Conservation (phyloP, 1,140 invertebrate species). For the Archivesica marissinica region DNA sequence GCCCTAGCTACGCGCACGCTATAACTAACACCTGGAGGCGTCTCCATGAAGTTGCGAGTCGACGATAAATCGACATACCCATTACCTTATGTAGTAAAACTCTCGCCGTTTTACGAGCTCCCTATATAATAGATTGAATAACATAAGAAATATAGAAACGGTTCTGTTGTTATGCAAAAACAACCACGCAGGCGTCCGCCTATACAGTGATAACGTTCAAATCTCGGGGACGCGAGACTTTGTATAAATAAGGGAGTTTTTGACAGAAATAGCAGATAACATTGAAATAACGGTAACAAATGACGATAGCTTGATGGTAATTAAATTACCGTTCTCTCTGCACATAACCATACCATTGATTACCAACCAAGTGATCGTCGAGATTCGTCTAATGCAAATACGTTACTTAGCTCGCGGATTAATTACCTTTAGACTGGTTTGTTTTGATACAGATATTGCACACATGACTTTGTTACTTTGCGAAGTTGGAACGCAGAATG, state of each 20-base stretch:
- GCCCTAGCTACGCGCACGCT: too few species aligned
- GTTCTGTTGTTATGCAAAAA: too few species aligned
- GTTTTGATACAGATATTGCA: constrained; percentile 61
- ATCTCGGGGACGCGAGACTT: constrained; percentile 57
- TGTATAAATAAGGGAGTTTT: constrained; percentile 62
- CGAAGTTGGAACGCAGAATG: constrained; percentile 34
- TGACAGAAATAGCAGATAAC: constrained; percentile 56
- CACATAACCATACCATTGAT: constrained; percentile 39
- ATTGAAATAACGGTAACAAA: constrained; percentile 53
- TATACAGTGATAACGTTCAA: constrained; percentile 40
- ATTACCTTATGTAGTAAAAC: too few species aligned
- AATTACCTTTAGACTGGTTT: constrained; percentile 43
- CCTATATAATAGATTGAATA: too few species aligned
- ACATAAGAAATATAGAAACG: too few species aligned
- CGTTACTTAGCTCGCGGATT: constrained; percentile 46
- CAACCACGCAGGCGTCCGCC: too few species aligned
- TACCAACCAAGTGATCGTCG: constrained; percentile 21
- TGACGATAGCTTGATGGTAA: constrained; percentile 39
- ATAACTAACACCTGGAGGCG: too few species aligned
- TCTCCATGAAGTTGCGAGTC: too few species aligned
- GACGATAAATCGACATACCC: too few species aligned
- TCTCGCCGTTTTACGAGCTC: too few species aligned
- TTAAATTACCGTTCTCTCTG: constrained; percentile 32
- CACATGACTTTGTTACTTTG: constrained; percentile 53
- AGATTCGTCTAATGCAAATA: constrained; percentile 48